Evolutionary conservation across 1,140 invertebrate species (phyloP), one percentile per base, ranked within the genome.

Genomic region (Colletes latitarsis): DNA sequence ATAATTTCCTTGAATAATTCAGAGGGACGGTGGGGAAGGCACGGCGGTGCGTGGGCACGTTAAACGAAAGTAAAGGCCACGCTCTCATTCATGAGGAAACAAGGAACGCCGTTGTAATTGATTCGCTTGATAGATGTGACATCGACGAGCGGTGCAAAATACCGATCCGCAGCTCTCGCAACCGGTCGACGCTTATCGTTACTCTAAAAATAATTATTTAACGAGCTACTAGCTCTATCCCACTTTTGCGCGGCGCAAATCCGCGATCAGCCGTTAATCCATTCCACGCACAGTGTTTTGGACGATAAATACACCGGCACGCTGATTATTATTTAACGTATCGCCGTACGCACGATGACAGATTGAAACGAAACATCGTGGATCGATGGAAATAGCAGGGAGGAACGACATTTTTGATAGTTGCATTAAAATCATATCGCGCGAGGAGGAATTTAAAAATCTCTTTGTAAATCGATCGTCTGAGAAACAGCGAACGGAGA

Each of bases 1-100:
- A 58, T 86, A 82, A 86, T 85, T 75, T n/a, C 52, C 4, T 15
- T 67, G 79, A 62, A 68, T 85, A 82, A 85, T 85, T 79, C 66
- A 85, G 14, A 62, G n/a, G 41, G 6, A 39, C 12, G 77, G 68
- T n/a, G 60, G 53, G 19, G 49, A 43, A 58, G 17, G 75, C 52
- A 15, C 12, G 60, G 62, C 6, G 6, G n/a, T 9, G 73, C 77
- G 77, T 84, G 41, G 82, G 78, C 53, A 78, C 43, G 19, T 55
- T 69, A 77, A 85, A 85, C 57, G 69, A 82, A 82, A 81, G 58
- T 60, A 77, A 72, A 60, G 39, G 64, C 74, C 73, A 77, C 39
- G 55, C 67, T 70, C 60, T 63, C 62, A 39, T 84, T 84, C 57
- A n/a, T 39, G 63, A 19, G 30, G 58, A 75, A 53, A 75, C 73